A percentile compares a stretch with the other conserved stretches of the same genome.
Conservation (phyloP, 1,140 invertebrate species). For the Platyscapa corneri region DNA sequence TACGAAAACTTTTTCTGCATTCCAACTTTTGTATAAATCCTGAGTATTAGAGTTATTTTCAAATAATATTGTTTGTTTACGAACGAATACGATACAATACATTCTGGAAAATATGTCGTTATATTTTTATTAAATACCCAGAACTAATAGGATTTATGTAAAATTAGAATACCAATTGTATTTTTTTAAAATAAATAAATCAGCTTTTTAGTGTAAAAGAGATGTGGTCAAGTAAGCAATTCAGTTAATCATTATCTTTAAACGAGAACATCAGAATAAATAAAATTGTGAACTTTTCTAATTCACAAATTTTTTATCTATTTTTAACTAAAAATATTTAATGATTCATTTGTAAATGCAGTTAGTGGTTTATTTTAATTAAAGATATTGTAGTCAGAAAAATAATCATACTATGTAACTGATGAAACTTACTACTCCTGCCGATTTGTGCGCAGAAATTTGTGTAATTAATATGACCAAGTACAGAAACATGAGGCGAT, state of each 20-base stretch:
- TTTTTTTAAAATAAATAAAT: conserved; percentile 3
- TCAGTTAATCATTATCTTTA: neutral
- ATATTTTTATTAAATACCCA: neutral
- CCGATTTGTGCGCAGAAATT: conserved; percentile 7
- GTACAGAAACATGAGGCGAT: neutral
- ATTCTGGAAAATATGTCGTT: neutral
- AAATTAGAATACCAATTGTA: neutral
- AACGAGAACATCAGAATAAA: neutral
- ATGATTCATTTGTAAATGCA: neutral
- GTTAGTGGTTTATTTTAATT: conserved; percentile 2
- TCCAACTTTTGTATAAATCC: no score
- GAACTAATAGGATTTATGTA: neutral
- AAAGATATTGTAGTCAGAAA: neutral
- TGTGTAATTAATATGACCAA: neutral
- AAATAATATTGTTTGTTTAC: neutral
- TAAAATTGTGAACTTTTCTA: neutral
- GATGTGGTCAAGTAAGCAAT: neutral
- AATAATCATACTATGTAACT: conserved; percentile 1
- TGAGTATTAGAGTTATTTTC: neutral
- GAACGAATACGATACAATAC: neutral
- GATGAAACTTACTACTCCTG: conserved; percentile 6
- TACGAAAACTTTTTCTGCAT: no score
- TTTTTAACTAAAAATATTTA: neutral
- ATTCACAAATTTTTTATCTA: neutral
- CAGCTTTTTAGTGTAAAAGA: neutral